Evolutionary conservation across 2,888 invertebrate genomes (phyloP).

Genomic region (Spialia ferax): DNA sequence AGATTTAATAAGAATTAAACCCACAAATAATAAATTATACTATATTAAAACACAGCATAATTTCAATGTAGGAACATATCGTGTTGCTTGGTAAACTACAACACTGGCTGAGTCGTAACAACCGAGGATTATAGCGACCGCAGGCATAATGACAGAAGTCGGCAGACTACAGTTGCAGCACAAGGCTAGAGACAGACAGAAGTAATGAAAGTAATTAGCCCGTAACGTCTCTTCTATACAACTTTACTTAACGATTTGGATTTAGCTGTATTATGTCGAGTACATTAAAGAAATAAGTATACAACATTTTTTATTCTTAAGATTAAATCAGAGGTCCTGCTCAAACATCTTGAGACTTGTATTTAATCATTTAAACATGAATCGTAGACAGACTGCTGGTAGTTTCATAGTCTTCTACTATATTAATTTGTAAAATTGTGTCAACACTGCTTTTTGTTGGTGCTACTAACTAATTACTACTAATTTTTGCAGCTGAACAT

Average conservation of each 20-base stretch:
- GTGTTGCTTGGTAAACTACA: not conserved
- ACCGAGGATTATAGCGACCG: not conserved
- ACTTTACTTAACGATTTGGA: not conserved
- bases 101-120: not conserved
- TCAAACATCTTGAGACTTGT: too few species aligned
- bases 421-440: too few species aligned
- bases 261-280: too few species aligned
- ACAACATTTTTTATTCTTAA: too few species aligned
- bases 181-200: not conserved
- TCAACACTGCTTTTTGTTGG: too few species aligned
- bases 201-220: conserved; percentile 1
- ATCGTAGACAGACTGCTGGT: too few species aligned
- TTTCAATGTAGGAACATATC: not conserved
- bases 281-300: too few species aligned
- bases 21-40: too few species aligned
- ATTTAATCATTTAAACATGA: too few species aligned
- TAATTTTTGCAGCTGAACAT: not conserved
- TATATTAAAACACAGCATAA: not conserved
- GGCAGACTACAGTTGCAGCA: conserved; percentile 1
- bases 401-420: too few species aligned
- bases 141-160: not conserved
- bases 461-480: not conserved
- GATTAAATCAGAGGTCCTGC: too few species aligned
- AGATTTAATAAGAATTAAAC: too few species aligned
- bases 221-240: not conserved